Base-by-base conservation (phyloP, 2,797 vertebrate species). In the Pteropus rufus region DNA sequence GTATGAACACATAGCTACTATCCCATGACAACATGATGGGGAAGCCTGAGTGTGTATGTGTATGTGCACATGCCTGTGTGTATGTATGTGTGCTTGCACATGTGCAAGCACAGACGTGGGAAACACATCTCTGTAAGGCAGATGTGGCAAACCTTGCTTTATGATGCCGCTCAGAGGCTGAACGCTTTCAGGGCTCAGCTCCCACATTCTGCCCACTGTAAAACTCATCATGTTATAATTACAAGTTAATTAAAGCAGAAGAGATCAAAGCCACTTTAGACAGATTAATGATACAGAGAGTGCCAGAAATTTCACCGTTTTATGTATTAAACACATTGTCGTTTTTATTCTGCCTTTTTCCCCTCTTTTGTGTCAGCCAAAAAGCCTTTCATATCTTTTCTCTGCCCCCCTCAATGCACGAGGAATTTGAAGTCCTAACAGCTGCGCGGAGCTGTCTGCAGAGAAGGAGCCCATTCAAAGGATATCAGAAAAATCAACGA, bases 221-320 rank as follows among this genome's bases (percentile, higher is more conserved):
- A 88, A 97, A 97, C 97, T 77, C 97, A 98, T 86, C 97, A 89
- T 95, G 81, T 98, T 98, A 97, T 98, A 98, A 98, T 98, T 98
- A 97, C 97, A 97, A 98, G 98, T 98, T 98, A 98, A 98, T 98
- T 98, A 98, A 98, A 98, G 96, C 97, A 96, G 98, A 97, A 94
- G 98, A 98, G 97, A 98, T 98, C 98, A 98, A 98, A 98, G 98
- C 96, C 98, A 98, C 98, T 98, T 98, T 98, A 98, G 98, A 98
- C 98, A 98, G 98, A 98, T 98, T 98, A 98, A 98, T 97, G 98
- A 98, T 97, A 98, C 3, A 24, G 96, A 0, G 5, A 97, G 96
- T 49, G 97, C 97, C 97, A 98, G 98, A 89, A 97, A 97, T 97
- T 91, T 95, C 96, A 87, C 96, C 9, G 69, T 95, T 97, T 97